Percentiles rank a stretch among this genome's conserved stretches.
phyloP scores from a whole-genome alignment of 2,888 invertebrate species.

The Mylabris sibirica region DNA sequence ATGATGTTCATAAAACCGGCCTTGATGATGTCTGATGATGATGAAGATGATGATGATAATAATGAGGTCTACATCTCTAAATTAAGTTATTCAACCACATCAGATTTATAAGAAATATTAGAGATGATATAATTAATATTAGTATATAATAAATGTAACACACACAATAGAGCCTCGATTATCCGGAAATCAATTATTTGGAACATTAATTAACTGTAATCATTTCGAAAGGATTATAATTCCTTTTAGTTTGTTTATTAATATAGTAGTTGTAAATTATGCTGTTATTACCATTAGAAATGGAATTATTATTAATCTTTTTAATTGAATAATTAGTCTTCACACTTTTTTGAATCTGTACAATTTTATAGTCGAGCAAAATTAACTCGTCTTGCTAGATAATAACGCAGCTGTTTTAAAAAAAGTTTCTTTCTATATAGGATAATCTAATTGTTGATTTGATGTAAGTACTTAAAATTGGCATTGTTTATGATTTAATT shows the following conservation, averaged over 20 bases:
- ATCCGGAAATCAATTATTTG: conserved; percentile 5
- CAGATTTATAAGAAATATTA: not conserved
- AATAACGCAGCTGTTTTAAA: not conserved
- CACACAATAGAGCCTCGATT: not conserved
- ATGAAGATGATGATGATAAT: too few species aligned
- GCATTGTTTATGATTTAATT: too few species aligned
- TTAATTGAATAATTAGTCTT: not conserved
- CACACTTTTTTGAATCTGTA: not conserved
- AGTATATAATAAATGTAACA: not conserved
- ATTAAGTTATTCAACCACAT: not conserved
- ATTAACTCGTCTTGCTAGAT: not conserved
- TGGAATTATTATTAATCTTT: not conserved
- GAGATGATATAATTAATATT: not conserved
- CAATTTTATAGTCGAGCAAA: not conserved
- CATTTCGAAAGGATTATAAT: not conserved
- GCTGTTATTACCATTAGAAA: not conserved
- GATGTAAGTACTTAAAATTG: too few species aligned
- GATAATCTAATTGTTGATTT: too few species aligned
- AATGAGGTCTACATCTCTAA: too few species aligned
- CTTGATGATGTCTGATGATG: too few species aligned
- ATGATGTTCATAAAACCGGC: too few species aligned
- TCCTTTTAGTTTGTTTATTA: not conserved
- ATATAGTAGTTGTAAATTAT: not conserved
- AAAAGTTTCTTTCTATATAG: too few species aligned
- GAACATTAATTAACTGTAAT: conserved; percentile 1